Percentiles rank a stretch among this genome's conserved stretches.
Evolutionary conservation across 2,888 invertebrate genomes (phyloP).

Genomic region (Euproctis similis): DNA sequence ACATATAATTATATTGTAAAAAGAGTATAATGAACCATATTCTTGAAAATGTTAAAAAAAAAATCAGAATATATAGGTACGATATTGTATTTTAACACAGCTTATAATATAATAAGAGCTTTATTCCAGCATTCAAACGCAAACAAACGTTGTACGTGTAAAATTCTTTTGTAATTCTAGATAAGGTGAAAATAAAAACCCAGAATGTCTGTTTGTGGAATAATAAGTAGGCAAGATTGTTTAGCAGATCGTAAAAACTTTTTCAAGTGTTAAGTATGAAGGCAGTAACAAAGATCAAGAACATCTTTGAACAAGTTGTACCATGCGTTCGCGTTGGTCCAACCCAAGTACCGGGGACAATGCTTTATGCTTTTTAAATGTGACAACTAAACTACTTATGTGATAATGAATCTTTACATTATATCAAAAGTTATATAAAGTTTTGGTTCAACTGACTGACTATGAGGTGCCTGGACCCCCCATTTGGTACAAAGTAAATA

Average conservation of each 20-base stretch:
- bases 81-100: no score
- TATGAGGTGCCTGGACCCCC: conserved; percentile 55
- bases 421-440: conserved; percentile 50
- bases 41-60: no score
- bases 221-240: conserved; percentile 18
- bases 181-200: conserved; percentile 11
- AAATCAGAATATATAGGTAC: no score
- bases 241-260: conserved; percentile 28
- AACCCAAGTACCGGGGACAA: conserved; percentile 4
- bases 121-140: no score
- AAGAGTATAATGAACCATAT: no score
- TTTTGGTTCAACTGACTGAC: conserved; percentile 35
- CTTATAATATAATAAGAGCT: no score
- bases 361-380: conserved; percentile 21
- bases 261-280: conserved; percentile 17
- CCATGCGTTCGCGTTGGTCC: conserved; percentile 21
- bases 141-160: conserved; percentile 2
- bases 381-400: conserved; percentile 31
- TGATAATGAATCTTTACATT: conserved; percentile 35
- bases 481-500: conserved; percentile 66
- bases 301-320: conserved; percentile 14
- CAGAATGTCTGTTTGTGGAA: conserved; percentile 12
- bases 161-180: conserved; percentile 11
- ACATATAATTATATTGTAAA: no score
- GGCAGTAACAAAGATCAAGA: conserved; percentile 7